Evolutionary conservation across 2,113 vertebrate species (phyloP), one percentile per base, ranked within the genome.

Genomic region (Neotragus pygmaeus): DNA sequence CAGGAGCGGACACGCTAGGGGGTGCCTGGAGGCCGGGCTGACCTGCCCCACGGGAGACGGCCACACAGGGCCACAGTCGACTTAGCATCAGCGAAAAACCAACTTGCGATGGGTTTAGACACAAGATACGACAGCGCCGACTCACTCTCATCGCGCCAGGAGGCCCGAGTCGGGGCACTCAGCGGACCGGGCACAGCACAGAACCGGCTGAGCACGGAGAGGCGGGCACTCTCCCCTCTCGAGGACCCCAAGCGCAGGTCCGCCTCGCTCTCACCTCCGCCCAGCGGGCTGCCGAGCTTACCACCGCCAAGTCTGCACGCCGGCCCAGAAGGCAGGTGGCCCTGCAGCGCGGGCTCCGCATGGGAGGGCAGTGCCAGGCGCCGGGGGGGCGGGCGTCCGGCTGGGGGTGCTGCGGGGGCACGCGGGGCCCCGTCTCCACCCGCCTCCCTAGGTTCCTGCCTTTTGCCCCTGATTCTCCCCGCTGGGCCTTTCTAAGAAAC

Each of bases 381-480:
- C 66, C 23, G 19, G 43, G 43, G 66, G 33, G 66, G 10, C 10
- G 2, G 17, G n/a, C 10, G 19, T 23, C 19, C 5, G 66, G n/a
- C 19, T 1, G 5, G 21, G n/a, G n/a, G 0, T 5, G 5, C n/a
- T n/a, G 28, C 43, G 0, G 17, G 0, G 1, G 81, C 39, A 2
- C 9, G 27, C 6, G 27, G 16, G 13, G 33, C 9, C 11, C 6
- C n/a, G 3, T 55, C 21, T 15, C 12, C 3, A 3, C 33, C 33
- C 1, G 14, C 7, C 80, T 23, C 2, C 70, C 36, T 45, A 21
- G 15, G 10, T 2, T 75, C n/a, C n/a, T 30, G 64, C 49, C 19
- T 55, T 16, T 43, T 3, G 16, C 15, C 6, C 64, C 51, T 57
- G 51, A 15, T 10, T 10, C 27, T 33, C 17, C 27, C 10, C 3